Base-by-base conservation (phyloP, 2,797 vertebrate species). In the Petrocephalus sullivani region DNA sequence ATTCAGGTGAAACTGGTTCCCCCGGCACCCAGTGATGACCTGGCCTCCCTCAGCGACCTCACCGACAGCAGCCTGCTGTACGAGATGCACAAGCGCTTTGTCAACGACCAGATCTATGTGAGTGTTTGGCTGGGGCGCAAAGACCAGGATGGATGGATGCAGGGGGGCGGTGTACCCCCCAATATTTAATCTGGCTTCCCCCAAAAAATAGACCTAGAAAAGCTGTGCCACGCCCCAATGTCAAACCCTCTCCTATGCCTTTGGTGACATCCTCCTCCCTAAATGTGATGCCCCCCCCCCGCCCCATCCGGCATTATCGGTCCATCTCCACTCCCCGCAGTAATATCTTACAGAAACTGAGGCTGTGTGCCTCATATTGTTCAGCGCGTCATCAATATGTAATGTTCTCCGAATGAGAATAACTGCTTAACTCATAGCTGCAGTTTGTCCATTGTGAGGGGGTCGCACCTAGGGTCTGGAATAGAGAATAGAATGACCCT, bases 61-160 rank as follows among this genome's bases (percentile, higher is more conserved):
- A 98, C 96, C 0, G 96, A 98, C 89, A 96, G 97, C 95, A 98
- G 97, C 91, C 95, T 99, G 23, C 97, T 99, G 28, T 99, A 99
- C 16, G 98, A 99, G 92, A 98, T 99, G 93, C 98, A 99, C 93
- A 99, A 99, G 89, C 98, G 98, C 89, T 99, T 98, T 49, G 96
- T 94, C 88, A 99, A 98, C 8, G 95, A 98, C 93, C 98, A 99
- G 94, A 98, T 99, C 92, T 98, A 99, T 4, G 98, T 99, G 95
- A 95, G 97, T 94, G 89, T 46, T 37, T 21, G 28, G 23, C 21
- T 4, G 21, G 82, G 19, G 46, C 2, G 4, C 46, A 81, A 28
- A 28, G 14, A 14, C 23, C 10, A 2, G 64, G 64, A 67, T 33
- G 64, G 23, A 28, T 64, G 61, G 3, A 3, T 41, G 37, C 28